Evolutionary conservation across 2,113 vertebrate genomes (phyloP), one percentile per base, ranked within the genome.

Genomic region (Bostrychus sinensis): DNA sequence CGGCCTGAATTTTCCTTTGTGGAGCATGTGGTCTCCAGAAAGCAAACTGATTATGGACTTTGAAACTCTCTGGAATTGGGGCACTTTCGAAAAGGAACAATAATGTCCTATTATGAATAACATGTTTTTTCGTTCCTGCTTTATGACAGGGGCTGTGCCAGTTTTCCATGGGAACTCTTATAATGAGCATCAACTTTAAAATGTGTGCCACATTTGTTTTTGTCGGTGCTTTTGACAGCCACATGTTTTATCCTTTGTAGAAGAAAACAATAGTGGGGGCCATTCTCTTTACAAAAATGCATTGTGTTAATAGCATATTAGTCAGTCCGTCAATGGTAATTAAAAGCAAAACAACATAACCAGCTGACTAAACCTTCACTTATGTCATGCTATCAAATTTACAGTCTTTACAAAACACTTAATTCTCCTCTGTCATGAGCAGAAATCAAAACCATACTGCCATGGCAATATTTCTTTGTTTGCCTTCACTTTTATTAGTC

Each of bases 61-160:
- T 84, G 83, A 63, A 48, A 48, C 45, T 13, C 59, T 64, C 48
- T 34, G 45, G 65, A 70, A 77, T 79, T n/a, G 39, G 64, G 72
- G 68, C 58, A 20, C 74, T 89, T 86, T 88, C 62, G n/a, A n/a
- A 88, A 87, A 81, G 71, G 48, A 89, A 87, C 83, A 83, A 86
- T 85, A 73, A 84, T 77, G 88, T 75, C 76, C 62, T 79, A 87
- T 90, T 88, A 89, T 78, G 78, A 89, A 82, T 64, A 81, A 78
- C 84, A 63, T 82, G 53, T 70, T 87, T 71, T 72, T 66, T 75
- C n/a, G 75, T 70, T 46, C 26, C 42, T 56, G 72, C 62, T 80
- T 79, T 80, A 85, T 73, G 70, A 71, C 62, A 70, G 48, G 16
- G 68, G 38, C 34, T 46, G 43, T 76, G 89, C 88, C 91, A 90